Evolutionary conservation across 2,113 vertebrate genomes (phyloP), one percentile per base, ranked within the genome.

Genomic region (Phaetusa simplex): DNA sequence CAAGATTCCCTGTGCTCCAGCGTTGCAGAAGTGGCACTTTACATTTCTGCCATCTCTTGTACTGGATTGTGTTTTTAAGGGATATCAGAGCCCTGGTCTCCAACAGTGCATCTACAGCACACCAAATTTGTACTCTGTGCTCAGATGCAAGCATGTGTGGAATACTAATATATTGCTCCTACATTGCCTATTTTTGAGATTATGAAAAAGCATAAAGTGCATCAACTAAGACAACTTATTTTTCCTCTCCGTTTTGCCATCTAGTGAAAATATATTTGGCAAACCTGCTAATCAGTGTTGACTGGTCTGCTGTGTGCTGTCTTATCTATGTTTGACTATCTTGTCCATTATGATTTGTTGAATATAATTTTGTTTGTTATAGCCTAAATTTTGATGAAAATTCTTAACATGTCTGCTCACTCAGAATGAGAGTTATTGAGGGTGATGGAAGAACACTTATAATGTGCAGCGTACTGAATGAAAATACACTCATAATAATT

Each of bases 301-400:
- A 96, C 96, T 97, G 82, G 65, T 86, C 67, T 90, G 47, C 88
- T 70, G n/a, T 91, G 76, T 82, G 85, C 88, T 86, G 80, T 65
- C 67, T 90, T 95, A 90, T 91, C 93, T 88, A 12, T 92, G 77
- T 90, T 97, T 97, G 93, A 89, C 86, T 96, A 74, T 82, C 80
- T 96, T 94, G 88, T 96, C 94, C 1, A 2, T 82, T 93, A 61
- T 78, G 80, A 91, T 95, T 97, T 97, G 73, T 91, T 70, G 66
- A 76, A 59, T 91, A 88, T 80, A n/a, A 92, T 94, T 96, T 95
- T 95, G 91, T 81, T 96, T 91, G 62, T 84, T 96, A 94, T 34
- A 80, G 47, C 56, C 80, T 77, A 92, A 88, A 92, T 94, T 82
- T 95, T 6, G 14, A 55, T 91, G 91, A 87, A 90, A 92, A 95